phyloP scores from a whole-genome alignment of 2,888 invertebrate species.

The Tetranychus truncatus region DNA sequence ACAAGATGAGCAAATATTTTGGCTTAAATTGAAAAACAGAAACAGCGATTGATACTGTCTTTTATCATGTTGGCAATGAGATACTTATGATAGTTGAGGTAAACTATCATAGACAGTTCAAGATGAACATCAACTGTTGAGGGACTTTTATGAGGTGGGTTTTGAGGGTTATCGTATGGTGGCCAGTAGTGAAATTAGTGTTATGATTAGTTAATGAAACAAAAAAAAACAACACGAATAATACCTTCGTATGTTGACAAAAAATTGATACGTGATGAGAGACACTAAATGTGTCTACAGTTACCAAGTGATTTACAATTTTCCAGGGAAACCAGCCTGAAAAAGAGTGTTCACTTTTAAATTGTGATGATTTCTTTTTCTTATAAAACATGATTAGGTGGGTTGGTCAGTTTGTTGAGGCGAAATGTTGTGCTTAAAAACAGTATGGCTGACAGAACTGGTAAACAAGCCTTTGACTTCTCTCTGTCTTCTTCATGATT shows the following conservation, averaged over 20 bases:
- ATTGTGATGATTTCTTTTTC: background rate
- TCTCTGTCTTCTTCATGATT: conserved; percentile 96
- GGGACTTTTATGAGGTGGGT: no score
- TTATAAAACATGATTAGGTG: conserved; percentile 7
- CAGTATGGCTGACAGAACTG: conserved; percentile 93
- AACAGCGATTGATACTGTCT: no score
- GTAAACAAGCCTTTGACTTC: conserved; percentile 92
- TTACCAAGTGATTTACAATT: conserved; percentile 7
- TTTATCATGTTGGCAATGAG: no score
- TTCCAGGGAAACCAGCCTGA: background rate
- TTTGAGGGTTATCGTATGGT: no score
- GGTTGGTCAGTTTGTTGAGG: background rate
- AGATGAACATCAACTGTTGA: no score
- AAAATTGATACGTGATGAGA: conserved; percentile 1
- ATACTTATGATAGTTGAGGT: no score
- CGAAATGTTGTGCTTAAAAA: conserved; percentile 40
- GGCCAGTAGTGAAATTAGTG: conserved; percentile 7
- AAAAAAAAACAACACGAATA: conserved; percentile 21
- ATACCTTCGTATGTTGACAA: conserved; percentile 24
- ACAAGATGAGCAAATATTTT: no score
- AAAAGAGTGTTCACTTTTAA: background rate
- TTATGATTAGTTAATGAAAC: conserved; percentile 3
- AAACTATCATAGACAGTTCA: no score
- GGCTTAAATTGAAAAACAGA: no score
- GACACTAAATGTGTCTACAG: conserved; percentile 7